Evolutionary conservation across 2,888 invertebrate genomes (phyloP).

Genomic region (Torymus tubicola): DNA sequence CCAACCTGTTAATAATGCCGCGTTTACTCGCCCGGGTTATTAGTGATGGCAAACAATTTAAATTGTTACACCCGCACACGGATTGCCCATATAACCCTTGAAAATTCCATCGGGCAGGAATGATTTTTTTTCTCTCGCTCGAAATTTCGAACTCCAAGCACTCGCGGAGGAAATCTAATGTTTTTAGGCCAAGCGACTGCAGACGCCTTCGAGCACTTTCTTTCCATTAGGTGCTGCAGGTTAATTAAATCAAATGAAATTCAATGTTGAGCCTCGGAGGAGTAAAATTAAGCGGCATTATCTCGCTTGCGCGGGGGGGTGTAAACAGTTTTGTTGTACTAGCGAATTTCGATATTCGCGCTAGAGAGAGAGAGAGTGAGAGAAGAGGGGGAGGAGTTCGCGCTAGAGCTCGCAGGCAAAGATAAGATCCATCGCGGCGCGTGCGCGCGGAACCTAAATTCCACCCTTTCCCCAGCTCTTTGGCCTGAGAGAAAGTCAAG

Average conservation of each 20-base stretch:
- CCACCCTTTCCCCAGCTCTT: slow-evolving; percentile 27
- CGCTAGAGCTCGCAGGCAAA: slow-evolving; percentile 14
- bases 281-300: slow-evolving; percentile 43
- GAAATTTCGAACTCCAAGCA: neutral
- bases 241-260: slow-evolving; percentile 53
- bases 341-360: slow-evolving; percentile 64
- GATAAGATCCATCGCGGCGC: slow-evolving; percentile 55
- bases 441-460: slow-evolving; percentile 50
- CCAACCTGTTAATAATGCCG: slow-evolving; percentile 75
- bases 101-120: slow-evolving; percentile 27
- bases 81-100: slow-evolving; percentile 57
- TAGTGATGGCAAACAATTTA: slow-evolving; percentile 74
- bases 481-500: slow-evolving; percentile 30
- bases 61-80: slow-evolving; percentile 68
- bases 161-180: neutral
- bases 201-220: slow-evolving; percentile 34
- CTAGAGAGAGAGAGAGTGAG: slow-evolving; percentile 1
- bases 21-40: slow-evolving; percentile 73
- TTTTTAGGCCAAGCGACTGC: neutral
- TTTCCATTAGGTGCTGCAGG: slow-evolving; percentile 28
- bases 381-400: neutral
- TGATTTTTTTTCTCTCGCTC: slow-evolving; percentile 5
- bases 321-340: slow-evolving; percentile 56
- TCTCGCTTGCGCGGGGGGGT: slow-evolving; percentile 19
- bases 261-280: slow-evolving; percentile 29